Percentiles rank a stretch among this genome's conserved stretches.
Evolutionary conservation across 2,113 vertebrate genomes (phyloP).

Genomic region (Anoplopoma fimbria): DNA sequence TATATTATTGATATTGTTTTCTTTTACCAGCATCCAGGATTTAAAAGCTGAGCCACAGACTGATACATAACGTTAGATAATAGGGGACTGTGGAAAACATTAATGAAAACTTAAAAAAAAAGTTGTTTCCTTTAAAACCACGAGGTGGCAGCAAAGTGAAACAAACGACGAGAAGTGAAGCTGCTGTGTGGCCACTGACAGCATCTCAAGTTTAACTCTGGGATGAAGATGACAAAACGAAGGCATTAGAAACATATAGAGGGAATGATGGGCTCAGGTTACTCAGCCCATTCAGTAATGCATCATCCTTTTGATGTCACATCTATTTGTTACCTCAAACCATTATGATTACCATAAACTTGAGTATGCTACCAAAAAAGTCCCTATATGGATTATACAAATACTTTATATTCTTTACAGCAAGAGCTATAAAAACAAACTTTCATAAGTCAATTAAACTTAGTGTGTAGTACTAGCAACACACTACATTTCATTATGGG

Average conservation of each 20-base stretch:
- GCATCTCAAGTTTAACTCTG: neutral
- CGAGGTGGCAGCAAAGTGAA: conserved; percentile 46
- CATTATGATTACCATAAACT: neutral
- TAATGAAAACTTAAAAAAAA: neutral
- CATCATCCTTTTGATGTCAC: neutral
- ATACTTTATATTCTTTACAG: neutral
- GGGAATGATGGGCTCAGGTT: neutral
- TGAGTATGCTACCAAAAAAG: neutral
- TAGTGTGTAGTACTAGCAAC: neutral
- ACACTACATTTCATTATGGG: no score
- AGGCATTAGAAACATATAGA: neutral
- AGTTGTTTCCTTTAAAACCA: conserved; percentile 31
- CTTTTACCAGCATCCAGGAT: neutral
- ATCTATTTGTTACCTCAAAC: neutral
- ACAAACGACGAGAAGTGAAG: neutral
- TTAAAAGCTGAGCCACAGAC: neutral
- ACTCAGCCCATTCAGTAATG: neutral
- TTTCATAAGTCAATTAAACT: neutral
- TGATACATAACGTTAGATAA: neutral
- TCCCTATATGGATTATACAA: neutral
- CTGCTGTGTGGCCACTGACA: neutral
- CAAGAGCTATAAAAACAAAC: neutral
- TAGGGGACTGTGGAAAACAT: neutral
- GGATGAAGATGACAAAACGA: neutral
- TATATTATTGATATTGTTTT: no score